Evolutionary conservation across 1,140 invertebrate species (phyloP), one percentile per base, ranked within the genome.

Genomic region (Drosophila tsacasi): DNA sequence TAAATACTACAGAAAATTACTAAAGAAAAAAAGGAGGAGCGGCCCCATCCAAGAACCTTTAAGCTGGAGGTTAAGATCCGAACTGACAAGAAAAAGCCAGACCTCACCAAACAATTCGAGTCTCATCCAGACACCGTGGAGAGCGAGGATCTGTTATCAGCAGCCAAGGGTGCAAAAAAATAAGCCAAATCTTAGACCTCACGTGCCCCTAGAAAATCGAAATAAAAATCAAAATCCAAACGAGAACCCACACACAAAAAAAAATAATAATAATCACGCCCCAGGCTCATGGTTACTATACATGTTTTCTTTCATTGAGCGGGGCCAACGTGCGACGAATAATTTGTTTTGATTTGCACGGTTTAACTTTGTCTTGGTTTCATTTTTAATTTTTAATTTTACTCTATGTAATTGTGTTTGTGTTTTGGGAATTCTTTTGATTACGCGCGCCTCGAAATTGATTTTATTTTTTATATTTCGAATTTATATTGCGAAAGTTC

Each of bases 321-420:
- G 59, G 71, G 61, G 61, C 74, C 74, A 76, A 76, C 54, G 74
- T 75, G 74, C 74, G 39, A 39, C 61, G 10, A 55, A 50, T 50
- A 68, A 77, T 77, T 78, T 78, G 75, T 78, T 78, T 77, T 78
- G 74, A 78, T 78, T 78, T 50, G 64, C 44, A 47, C 66, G 32
- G 39, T 46, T 62, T 50, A 39, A 42, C 32, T 42, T 67, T 65
- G 55, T 75, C 65, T 55, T 39, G 21, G 54, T 39, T 25, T n/a
- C 3, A 35, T 37, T 49, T 52, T 37, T 12, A 52, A 55, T 37
- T 23, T 37, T 37, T 42, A 42, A 44, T 49, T 49, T 58, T 69
- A 46, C 47, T 68, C 23, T 68, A 61, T 52, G 25, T 55, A 57
- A 54, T 32, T 59, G 13, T 30, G 35, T 73, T 46, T 68, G 21